phyloP scores from a whole-genome alignment of 2,797 vertebrate genomes.

The Schizopygopsis malacanthus region DNA sequence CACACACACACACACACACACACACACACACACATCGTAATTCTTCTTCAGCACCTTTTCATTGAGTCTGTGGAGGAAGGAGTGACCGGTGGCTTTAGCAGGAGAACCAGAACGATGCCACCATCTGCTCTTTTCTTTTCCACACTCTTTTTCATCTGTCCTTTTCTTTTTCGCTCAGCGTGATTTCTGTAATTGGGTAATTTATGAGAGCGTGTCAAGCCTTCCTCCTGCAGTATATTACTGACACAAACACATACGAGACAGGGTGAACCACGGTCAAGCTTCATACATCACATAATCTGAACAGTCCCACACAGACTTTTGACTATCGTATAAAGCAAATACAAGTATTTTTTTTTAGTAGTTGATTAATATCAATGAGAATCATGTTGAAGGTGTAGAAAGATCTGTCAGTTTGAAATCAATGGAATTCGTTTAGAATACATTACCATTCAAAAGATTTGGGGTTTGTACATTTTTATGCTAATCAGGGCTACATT shows the following conservation, averaged over 20 bases:
- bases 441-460: background rate
- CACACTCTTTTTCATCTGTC: slow-evolving; percentile 14
- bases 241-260: slow-evolving; percentile 50
- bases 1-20: no score
- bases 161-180: slow-evolving; percentile 24
- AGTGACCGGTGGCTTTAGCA: slow-evolving; percentile 51
- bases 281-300: slow-evolving; percentile 28
- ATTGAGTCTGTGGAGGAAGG: slow-evolving; percentile 31
- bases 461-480: background rate
- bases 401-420: background rate
- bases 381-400: background rate
- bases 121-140: slow-evolving; percentile 57
- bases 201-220: slow-evolving; percentile 55
- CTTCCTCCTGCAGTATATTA: slow-evolving; percentile 58
- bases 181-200: slow-evolving; percentile 59
- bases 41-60: slow-evolving; percentile 43
- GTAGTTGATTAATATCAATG: background rate
- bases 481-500: background rate
- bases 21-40: slow-evolving; percentile 17
- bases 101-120: slow-evolving; percentile 18
- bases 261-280: slow-evolving; percentile 32
- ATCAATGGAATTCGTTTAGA: background rate
- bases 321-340: background rate
- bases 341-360: background rate
- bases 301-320: background rate